Evolutionary conservation across 1,140 invertebrate species (phyloP).

Genomic region (Drosophila bocqueti): DNA sequence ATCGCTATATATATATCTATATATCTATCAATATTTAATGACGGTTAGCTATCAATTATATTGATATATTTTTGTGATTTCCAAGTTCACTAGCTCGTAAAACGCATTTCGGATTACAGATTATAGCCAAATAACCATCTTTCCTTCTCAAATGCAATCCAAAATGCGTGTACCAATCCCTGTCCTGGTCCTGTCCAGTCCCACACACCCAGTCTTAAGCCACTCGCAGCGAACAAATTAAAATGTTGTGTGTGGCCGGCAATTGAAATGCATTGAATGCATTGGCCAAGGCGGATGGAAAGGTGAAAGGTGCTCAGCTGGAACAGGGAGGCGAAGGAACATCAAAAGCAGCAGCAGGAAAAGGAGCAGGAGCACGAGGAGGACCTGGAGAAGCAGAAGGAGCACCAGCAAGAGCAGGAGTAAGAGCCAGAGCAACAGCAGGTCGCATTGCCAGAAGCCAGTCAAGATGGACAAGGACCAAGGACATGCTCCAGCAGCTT

Average conservation of each 20-base stretch:
- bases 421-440: not conserved
- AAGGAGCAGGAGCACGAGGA: not conserved
- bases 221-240: conserved; percentile 58
- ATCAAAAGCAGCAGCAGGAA: not conserved
- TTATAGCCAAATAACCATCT: conserved; percentile 1
- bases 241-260: conserved; percentile 52
- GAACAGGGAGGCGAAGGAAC: not conserved
- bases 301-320: conserved; percentile 11
- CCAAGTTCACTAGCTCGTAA: not conserved
- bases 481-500: conserved; percentile 74
- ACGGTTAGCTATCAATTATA: too few relatives aligned
- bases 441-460: conserved; percentile 67
- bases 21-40: too few relatives aligned
- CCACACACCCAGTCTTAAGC: conserved; percentile 47
- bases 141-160: not conserved
- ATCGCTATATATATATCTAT: too few relatives aligned
- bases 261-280: conserved; percentile 72
- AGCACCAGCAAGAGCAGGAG: not conserved
- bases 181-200: not conserved
- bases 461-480: conserved; percentile 21
- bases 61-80: not conserved
- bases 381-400: too few relatives aligned
- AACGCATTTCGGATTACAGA: not conserved
- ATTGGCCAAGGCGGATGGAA: conserved; percentile 25
- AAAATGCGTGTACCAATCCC: not conserved